These are phyloP conservation scores for Apamea epomidion DNA, from an alignment of 2,888 invertebrate species.

Conservation along the genomic window DNA sequence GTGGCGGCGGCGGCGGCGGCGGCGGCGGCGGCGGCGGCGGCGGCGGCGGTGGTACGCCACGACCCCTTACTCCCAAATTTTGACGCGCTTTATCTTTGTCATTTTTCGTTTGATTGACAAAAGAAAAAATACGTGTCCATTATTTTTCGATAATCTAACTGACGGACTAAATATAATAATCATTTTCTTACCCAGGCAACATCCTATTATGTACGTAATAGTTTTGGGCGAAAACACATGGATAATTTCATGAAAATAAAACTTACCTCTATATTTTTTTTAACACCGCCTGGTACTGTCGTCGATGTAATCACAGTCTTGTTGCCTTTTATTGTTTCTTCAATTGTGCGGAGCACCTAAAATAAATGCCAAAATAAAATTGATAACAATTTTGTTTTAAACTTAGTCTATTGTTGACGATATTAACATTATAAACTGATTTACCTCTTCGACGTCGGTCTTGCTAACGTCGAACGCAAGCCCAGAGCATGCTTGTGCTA, in stretches of 20 bases:
- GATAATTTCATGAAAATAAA: not conserved
- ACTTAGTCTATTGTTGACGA: not conserved
- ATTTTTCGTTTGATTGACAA: no score
- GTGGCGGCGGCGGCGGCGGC: no score
- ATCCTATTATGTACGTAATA: no score
- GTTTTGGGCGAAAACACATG: not conserved
- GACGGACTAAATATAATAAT: no score
- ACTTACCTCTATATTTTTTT: conserved; percentile 54
- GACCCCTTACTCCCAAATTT: no score
- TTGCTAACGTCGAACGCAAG: conserved; percentile 38
- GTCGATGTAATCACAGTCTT: conserved; percentile 35
- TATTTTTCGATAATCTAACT: no score
- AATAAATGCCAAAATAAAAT: conserved; percentile 23
- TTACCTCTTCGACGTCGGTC: conserved; percentile 44
- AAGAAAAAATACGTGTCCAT: no score
- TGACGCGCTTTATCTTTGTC: no score
- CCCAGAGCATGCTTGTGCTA: conserved; percentile 61
- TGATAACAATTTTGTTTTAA: not conserved
- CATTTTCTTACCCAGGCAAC: no score
- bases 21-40: no score
- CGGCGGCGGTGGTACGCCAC: no score
- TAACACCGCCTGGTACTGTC: conserved; percentile 19
- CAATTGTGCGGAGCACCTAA: conserved; percentile 51
- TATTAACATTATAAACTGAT: not conserved
- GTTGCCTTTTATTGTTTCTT: conserved; percentile 55